Evolutionary conservation across 2,113 vertebrate species (phyloP).

Genomic region (Dromiciops gliroides): DNA sequence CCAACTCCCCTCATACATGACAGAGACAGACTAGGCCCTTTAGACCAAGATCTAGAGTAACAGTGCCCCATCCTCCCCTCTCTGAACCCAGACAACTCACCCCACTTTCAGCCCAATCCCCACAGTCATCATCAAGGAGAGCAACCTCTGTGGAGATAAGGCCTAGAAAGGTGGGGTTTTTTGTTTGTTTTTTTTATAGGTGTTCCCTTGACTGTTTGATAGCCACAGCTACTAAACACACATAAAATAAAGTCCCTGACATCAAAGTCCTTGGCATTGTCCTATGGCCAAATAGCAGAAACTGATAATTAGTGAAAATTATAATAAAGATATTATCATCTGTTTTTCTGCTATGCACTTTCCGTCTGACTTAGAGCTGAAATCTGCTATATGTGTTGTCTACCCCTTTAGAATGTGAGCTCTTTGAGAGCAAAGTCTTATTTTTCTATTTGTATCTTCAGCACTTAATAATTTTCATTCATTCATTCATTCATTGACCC

Average conservation of each 20-base stretch:
- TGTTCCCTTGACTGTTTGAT: not conserved
- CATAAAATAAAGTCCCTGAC: too few species aligned
- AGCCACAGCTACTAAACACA: not conserved
- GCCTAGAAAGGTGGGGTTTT: not conserved
- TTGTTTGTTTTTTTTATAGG: too few species aligned
- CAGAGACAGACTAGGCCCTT: not conserved
- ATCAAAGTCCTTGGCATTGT: too few species aligned
- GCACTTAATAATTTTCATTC: not conserved
- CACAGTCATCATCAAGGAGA: not conserved
- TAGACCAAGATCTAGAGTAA: not conserved
- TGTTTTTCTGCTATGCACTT: not conserved
- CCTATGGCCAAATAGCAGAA: not conserved
- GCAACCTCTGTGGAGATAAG: not conserved
- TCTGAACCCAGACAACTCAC: not conserved
- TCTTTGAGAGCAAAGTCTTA: not conserved
- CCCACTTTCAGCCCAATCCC: not conserved
- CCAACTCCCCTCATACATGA: not conserved
- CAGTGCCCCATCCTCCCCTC: not conserved
- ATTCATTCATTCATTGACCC: too few species aligned
- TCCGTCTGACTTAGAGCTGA: not conserved
- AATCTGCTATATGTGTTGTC: not conserved
- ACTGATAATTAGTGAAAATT: not conserved
- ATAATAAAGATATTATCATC: not conserved
- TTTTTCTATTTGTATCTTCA: not conserved
- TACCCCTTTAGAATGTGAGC: not conserved